phyloP scores from a whole-genome alignment of 2,113 vertebrate genomes.

The Chauna torquata region DNA sequence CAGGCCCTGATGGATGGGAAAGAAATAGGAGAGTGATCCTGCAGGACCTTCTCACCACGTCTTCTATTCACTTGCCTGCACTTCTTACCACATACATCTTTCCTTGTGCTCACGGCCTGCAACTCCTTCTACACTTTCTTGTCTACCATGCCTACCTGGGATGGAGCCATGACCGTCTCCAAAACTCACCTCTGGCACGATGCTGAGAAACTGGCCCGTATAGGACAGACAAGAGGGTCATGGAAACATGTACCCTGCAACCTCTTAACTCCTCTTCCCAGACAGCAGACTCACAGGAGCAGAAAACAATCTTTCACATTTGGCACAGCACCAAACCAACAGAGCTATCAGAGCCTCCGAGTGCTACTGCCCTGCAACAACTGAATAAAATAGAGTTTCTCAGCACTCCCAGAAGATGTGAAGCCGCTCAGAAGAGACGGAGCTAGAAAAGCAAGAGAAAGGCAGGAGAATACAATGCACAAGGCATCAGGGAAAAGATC shows the following conservation, averaged over 20 bases:
- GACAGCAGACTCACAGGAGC: background rate
- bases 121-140: background rate
- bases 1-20: background rate
- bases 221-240: background rate
- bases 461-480: constrained; percentile 3
- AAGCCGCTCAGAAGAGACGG: background rate
- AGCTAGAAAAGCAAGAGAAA: constrained; percentile 24
- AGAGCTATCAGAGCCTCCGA: background rate
- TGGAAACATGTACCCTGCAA: background rate
- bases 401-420: background rate
- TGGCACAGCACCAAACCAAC: background rate
- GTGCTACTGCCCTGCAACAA: background rate
- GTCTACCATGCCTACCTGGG: background rate
- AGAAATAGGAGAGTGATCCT: background rate
- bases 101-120: background rate
- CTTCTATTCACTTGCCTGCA: background rate
- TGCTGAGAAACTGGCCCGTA: background rate
- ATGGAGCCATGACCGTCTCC: background rate
- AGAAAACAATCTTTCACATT: background rate
- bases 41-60: background rate
- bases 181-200: background rate
- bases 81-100: fast-evolving
- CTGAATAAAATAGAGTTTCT: background rate
- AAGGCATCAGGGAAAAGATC: constrained; percentile 37
- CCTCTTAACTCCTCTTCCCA: background rate